phyloP scores from a whole-genome alignment of 2,888 invertebrate genomes.

The Athripsodes cinereus region DNA sequence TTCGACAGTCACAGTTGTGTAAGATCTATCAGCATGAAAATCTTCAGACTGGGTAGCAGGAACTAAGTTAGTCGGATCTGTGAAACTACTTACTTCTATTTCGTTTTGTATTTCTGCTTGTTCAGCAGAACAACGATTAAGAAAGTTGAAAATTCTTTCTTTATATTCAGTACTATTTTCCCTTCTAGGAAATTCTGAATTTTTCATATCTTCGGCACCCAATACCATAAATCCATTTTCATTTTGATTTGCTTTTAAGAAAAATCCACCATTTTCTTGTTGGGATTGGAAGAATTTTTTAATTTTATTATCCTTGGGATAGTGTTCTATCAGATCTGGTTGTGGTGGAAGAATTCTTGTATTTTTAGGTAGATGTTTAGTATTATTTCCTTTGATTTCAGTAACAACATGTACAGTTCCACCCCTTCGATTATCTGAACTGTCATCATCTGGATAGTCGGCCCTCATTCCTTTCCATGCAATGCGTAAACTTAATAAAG shows the following conservation, averaged over 20 bases:
- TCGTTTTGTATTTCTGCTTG: conserved; percentile 24
- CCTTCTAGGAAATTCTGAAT: conserved; percentile 22
- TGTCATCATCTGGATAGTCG: conserved; percentile 50
- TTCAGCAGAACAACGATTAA: conserved; percentile 39
- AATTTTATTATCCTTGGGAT: conserved; percentile 47
- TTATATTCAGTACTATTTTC: conserved; percentile 46
- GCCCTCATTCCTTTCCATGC: conserved; percentile 57
- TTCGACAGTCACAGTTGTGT: conserved; percentile 1
- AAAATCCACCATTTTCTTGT: conserved; percentile 42
- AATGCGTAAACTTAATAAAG: conserved; percentile 52
- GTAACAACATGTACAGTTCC: conserved; percentile 51
- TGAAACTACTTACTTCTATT: conserved; percentile 30
- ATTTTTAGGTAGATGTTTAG: conserved; percentile 39
- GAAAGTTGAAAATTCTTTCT: conserved; percentile 44
- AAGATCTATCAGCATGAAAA: not conserved
- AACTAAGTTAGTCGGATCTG: not conserved
- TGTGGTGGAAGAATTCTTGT: conserved; percentile 42
- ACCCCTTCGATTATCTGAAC: conserved; percentile 36
- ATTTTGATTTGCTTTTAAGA: conserved; percentile 35
- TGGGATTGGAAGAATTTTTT: conserved; percentile 45
- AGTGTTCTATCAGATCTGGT: conserved; percentile 50
- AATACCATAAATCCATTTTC: conserved; percentile 4
- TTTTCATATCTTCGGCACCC: conserved; percentile 35
- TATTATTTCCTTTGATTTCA: conserved; percentile 50
- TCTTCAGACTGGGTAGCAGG: not conserved